Evolutionary conservation across 2,113 vertebrate species (phyloP).

Genomic region (Plotosus lineatus): DNA sequence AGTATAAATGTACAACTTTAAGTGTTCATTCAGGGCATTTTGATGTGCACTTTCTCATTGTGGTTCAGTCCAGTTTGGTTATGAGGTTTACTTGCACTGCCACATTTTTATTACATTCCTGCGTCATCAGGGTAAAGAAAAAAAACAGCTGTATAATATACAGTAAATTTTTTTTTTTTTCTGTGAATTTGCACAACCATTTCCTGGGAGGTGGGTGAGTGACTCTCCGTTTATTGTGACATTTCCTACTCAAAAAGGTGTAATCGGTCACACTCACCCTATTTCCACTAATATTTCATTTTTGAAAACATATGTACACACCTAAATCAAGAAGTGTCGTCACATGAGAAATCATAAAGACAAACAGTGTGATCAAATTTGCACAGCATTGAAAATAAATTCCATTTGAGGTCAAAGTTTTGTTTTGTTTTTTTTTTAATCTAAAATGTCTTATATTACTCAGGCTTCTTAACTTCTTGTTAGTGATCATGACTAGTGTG

Average conservation of each 20-base stretch:
- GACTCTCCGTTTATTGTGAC: constrained; percentile 12
- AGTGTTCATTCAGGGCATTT: neutral
- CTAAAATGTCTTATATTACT: too few relatives aligned
- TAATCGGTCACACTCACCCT: neutral
- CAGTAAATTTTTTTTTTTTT: too few relatives aligned
- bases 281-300: neutral
- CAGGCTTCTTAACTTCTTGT: too few relatives aligned
- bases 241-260: neutral
- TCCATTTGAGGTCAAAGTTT: too few relatives aligned
- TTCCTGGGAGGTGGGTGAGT: neutral
- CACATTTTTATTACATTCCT: neutral
- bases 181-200: neutral
- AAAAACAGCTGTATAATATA: neutral
- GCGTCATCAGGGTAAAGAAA: neutral
- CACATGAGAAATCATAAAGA: neutral
- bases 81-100: neutral
- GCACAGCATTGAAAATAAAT: too few relatives aligned
- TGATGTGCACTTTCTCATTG: neutral
- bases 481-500: too few relatives aligned
- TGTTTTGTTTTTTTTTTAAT: too few relatives aligned
- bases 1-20: neutral
- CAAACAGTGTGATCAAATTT: too few relatives aligned
- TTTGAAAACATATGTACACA: neutral
- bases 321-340: neutral
- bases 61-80: neutral